Base-by-base conservation (phyloP, 2,888 invertebrate genomes). In the Leucania comma region DNA sequence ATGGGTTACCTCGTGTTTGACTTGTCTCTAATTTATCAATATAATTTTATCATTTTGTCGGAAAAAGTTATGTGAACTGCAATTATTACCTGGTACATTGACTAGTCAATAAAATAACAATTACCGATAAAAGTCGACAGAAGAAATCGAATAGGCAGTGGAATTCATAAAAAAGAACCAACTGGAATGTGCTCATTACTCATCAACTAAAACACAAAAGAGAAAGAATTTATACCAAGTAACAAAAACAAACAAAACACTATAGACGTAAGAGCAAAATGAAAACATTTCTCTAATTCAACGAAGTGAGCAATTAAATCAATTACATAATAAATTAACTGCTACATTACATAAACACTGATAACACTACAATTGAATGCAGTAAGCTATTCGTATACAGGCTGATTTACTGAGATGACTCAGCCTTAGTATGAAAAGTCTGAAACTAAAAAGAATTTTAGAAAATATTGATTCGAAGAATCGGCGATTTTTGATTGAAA, bases 161-260 rank as follows among this genome's bases (percentile, higher is more conserved):
- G 60, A 20, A 46, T 32, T 10, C 2, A 29, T 14, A 20, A 59
- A 59, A 24, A 0, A 60, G 29, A 46, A 48, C 9, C 8, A 48
- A 48, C n/a, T 48, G 42, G 35, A 56, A 67, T 54, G 24, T 42
- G 3, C 9, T 14, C 14, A 29, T 66, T 22, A 24, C 24, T 42
- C 24, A 17, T 65, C 3, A n/a, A 12, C 12, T 35, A 1, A 35
- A 14, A 8, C 35, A 50, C 26, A 70, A 63, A 72, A 72, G 51
- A 48, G 60, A 79, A 79, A 72, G 73, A 79, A 64, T 72, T 46
- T 42, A 6, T 46, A 20, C n/a, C 26, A 69, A 60, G 17, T 26
- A 60, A 46, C 32, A 66, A 48, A 51, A 70, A 70, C 22, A 59
- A 66, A 78, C 62, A 80, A 80, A 80, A 54, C 54, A 60, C 14